Conservation (phyloP, 2,888 invertebrate genomes). For the Callinectes sapidus region DNA sequence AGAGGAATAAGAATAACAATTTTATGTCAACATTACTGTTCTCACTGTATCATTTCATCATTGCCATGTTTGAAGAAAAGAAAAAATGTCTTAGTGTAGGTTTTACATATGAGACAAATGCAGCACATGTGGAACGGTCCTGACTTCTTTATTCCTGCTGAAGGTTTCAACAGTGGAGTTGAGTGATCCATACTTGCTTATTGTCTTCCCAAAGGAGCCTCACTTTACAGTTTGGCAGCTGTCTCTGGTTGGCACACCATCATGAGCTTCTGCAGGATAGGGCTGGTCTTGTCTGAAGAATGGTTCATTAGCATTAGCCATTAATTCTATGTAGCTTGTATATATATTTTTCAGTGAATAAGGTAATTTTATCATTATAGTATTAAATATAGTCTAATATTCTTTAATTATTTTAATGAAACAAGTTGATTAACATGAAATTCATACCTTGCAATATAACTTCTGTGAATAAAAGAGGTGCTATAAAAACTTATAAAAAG, state of each 20-base stretch:
- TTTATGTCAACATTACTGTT: neutral
- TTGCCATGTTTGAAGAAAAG: neutral
- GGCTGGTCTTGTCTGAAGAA: constrained; percentile 55
- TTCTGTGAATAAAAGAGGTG: neutral
- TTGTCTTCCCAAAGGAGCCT: neutral
- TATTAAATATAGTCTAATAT: neutral
- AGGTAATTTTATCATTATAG: neutral
- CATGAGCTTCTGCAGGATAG: constrained; percentile 83
- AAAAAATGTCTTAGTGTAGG: constrained; percentile 14
- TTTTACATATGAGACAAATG: neutral
- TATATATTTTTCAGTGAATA: neutral
- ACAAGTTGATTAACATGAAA: neutral
- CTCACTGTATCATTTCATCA: neutral
- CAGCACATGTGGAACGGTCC: constrained; percentile 30
- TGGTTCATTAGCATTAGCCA: neutral
- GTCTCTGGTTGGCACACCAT: constrained; percentile 86
- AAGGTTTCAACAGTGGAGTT: neutral
- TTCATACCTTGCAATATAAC: neutral
- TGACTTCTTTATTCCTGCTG: neutral
- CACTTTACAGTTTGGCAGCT: constrained; percentile 82
- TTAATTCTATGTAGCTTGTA: neutral
- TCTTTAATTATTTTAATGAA: neutral
- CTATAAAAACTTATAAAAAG: neutral
- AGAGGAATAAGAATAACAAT: constrained; percentile 3
- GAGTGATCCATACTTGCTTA: neutral